These are phyloP conservation scores for Erpornis zantholeuca DNA, from an alignment of 2,113 vertebrate species.

Conservation along the genomic window DNA sequence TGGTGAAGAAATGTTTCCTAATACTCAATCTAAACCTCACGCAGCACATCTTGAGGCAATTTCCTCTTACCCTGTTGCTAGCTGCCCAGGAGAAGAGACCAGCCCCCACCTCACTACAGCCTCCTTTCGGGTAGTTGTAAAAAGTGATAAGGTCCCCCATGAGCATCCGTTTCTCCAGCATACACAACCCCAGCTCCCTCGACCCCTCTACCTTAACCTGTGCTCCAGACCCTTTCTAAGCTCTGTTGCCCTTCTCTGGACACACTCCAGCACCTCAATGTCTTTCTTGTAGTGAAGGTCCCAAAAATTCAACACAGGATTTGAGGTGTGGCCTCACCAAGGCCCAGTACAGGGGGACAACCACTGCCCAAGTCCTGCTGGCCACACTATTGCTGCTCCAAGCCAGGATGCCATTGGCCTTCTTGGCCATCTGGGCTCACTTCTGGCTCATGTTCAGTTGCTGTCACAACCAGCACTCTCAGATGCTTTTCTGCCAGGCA, in stretches of 20 bases:
- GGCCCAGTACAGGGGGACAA: not conserved
- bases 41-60: not conserved
- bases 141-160: not conserved
- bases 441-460: not conserved
- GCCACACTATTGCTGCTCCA: not conserved
- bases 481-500: not conserved
- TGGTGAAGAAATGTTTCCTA: not conserved
- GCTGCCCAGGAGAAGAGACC: not conserved
- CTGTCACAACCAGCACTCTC: not conserved
- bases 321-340: not conserved
- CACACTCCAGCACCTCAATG: not conserved
- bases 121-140: not conserved
- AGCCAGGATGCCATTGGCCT: fast-evolving
- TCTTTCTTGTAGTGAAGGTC: not conserved
- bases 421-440: not conserved
- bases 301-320: not conserved
- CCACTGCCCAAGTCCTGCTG: not conserved
- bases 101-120: not conserved
- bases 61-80: not conserved
- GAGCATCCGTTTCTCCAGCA: not conserved
- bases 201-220: not conserved
- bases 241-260: fast-evolving
- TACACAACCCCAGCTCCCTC: not conserved
- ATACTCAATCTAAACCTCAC: not conserved
- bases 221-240: no score